Evolutionary conservation across 2,113 vertebrate species (phyloP), one percentile per base, ranked within the genome.

Genomic region (Heliornis fulica): DNA sequence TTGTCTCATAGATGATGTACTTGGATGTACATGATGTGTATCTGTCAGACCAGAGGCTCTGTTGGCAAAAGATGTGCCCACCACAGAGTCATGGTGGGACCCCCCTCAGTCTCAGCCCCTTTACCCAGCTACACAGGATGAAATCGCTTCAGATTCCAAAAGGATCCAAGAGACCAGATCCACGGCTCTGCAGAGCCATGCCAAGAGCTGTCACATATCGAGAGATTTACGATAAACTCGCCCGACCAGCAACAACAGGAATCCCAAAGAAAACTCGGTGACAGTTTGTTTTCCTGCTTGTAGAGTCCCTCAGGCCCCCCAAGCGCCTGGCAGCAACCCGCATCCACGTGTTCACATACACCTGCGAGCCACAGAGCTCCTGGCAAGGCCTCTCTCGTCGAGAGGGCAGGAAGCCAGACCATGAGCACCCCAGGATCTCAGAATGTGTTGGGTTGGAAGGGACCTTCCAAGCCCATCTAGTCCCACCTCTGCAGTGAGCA

Each of bases 11-110:
- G 45, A 41, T 4, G 25, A 79, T 13, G 8, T 13, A 11, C 25
- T 4, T 6, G 10, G 23, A 7, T 0, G 1, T 10, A 0, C 11
- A 7, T 18, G 15, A 85, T 21, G 31, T 0, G 1, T 5, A 7
- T 10, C 1, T 2, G 0, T 8, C 23, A 16, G 10, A 45, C 11
- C 45, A 79, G 45, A 89, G 50, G 32, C 60, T 70, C 65, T 3
- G 2, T 0, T 64, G 65, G 28, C 70, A 50, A 51, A 53, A 31
- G 17, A 22, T 0, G 0, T 1, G 10, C 5, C 15, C 2, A 74
- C n/a, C 12, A 3, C 4, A 26, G 22, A 34, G 17, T 4, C 4
- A 21, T 0, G 1, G 51, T 19, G 48, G 41, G 22, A 21, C 23
- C 38, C n/a, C 51, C 28, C 34, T 84, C 17, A 41, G 6, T 16